A percentile compares a stretch with the other conserved stretches of the same genome.
Conservation (phyloP, 2,888 invertebrate species). For the Cremastinae sp. region DNA sequence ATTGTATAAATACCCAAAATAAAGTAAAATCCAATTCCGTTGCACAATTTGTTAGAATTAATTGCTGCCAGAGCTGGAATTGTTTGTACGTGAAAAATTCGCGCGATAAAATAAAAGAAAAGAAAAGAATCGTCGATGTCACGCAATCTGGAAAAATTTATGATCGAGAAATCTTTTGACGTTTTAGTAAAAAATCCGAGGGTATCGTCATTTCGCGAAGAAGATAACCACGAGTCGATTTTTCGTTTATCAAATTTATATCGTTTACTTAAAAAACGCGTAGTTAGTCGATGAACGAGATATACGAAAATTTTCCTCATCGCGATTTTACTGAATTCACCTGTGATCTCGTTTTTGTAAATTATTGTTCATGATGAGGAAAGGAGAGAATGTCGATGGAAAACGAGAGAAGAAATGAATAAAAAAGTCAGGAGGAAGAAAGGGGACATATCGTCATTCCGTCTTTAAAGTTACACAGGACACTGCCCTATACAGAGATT, state of each 20-base stretch:
- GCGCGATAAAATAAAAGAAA: too few relatives aligned
- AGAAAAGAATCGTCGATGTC: constrained; percentile 23
- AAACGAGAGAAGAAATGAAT: background rate
- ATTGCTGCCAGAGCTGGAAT: background rate
- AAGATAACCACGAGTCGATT: background rate
- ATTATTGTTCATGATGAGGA: too few relatives aligned
- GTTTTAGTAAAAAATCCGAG: constrained; percentile 24
- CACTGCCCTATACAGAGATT: constrained; percentile 61
- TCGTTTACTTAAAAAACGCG: background rate
- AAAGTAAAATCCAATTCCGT: constrained; percentile 9
- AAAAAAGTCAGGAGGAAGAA: constrained; percentile 10
- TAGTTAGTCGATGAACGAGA: too few relatives aligned
- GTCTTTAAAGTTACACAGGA: constrained; percentile 58
- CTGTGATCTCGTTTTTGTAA: constrained; percentile 42
- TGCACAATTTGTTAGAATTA: constrained; percentile 16
- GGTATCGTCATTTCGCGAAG: constrained; percentile 16
- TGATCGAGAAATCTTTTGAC: constrained; percentile 34
- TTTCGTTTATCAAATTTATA: background rate
- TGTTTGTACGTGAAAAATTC: background rate
- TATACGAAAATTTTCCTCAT: constrained; percentile 18
- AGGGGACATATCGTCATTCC: constrained; percentile 61
- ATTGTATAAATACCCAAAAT: background rate
- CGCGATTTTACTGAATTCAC: constrained; percentile 30
- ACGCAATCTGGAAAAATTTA: constrained; percentile 35
- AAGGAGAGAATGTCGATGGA: background rate